Conservation (phyloP, 2,888 invertebrate genomes). For the Chrysopilus asiliformis region DNA sequence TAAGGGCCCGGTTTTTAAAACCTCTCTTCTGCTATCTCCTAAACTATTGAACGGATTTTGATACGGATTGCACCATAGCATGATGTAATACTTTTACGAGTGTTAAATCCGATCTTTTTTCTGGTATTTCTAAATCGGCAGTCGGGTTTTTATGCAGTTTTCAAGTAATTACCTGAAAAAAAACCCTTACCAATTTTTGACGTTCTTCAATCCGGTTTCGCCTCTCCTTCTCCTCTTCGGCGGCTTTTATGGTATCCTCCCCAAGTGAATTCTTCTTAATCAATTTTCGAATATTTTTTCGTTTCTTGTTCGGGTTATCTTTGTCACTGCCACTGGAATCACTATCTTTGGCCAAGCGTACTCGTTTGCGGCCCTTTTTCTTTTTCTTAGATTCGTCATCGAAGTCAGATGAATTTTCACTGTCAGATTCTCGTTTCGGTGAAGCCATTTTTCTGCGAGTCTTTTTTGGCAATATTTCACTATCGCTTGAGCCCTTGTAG, state of each 20-base stretch:
- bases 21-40: too few relatives aligned
- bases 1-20: too few relatives aligned
- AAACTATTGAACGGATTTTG: too few relatives aligned
- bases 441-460: too few relatives aligned
- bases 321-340: slow-evolving; percentile 34
- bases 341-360: slow-evolving; percentile 3
- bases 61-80: too few relatives aligned
- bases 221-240: slow-evolving; percentile 79
- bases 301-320: slow-evolving; percentile 28
- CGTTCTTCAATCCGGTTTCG: slow-evolving; percentile 76
- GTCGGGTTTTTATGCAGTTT: too few relatives aligned
- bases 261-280: slow-evolving; percentile 51
- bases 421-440: too few relatives aligned
- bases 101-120: too few relatives aligned
- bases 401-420: slow-evolving; percentile 1
- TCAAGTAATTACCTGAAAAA: too few relatives aligned
- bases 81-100: too few relatives aligned
- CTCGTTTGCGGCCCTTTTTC: slow-evolving; percentile 5
- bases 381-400: slow-evolving; percentile 11
- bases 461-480: neutral
- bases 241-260: slow-evolving; percentile 76
- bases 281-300: slow-evolving; percentile 46
- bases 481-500: too few relatives aligned
- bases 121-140: too few relatives aligned
- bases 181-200: slow-evolving; percentile 64